Conservation (phyloP, 92 coral and sea anemone genomes). For the Phenganax subtilis region DNA sequence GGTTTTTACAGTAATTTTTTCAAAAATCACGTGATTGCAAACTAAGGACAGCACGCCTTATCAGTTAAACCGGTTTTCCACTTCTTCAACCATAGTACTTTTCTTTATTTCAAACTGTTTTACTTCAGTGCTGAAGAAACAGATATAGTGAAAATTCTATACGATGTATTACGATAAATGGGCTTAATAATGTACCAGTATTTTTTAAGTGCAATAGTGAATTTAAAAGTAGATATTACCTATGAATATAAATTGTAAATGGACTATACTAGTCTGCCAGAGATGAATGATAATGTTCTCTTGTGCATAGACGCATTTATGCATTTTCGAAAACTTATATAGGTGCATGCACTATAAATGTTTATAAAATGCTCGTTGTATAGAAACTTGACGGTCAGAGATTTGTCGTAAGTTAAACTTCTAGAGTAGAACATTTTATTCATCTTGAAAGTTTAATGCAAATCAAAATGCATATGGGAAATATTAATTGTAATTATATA, state of each 20-base stretch:
- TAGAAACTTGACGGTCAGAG: no score
- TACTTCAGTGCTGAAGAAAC: neutral
- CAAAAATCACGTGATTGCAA: no score
- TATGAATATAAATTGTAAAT: conserved; percentile 8
- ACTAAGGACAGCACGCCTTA: no score
- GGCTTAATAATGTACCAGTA: neutral
- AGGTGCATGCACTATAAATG: no score
- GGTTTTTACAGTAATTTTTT: no score
- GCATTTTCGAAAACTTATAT: neutral
- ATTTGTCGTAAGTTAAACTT: neutral
- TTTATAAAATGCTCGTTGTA: no score
- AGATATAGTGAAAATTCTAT: neutral
- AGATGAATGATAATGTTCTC: conserved; percentile 1
- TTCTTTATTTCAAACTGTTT: no score
- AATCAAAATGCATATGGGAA: neutral
- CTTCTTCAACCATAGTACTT: no score
- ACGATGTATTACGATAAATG: neutral
- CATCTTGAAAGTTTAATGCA: neutral
- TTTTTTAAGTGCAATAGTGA: neutral
- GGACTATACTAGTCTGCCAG: neutral
- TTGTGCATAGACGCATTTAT: neutral
- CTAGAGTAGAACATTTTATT: neutral
- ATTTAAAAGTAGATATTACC: neutral
- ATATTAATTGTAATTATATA: conserved; percentile 3
- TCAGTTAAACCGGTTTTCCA: no score